Base-by-base conservation (phyloP, 2,113 vertebrate species). In the Chroicocephalus ridibundus region DNA sequence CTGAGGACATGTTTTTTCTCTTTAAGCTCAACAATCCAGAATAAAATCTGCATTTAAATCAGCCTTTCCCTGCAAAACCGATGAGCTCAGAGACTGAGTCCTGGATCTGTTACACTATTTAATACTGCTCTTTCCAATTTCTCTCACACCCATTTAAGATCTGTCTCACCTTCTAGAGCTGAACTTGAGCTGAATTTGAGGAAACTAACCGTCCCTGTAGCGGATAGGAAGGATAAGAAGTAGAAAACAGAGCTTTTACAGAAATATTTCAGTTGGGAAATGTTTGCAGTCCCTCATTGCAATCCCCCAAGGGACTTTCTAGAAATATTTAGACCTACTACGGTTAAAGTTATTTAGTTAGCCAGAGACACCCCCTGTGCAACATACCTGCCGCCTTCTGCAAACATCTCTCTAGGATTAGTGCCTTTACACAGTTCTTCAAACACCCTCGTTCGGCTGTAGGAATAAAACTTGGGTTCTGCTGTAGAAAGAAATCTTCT, bases 381-480 rank as follows among this genome's bases (percentile, higher is more conserved):
- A 88, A 90, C 86, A 13, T 86, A 79, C 88, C 91, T 88, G 70
- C 11, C 1, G 1, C 13, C 10, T 85, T 54, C 57, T 51, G 66
- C 64, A 75, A 34, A 16, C 6, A 0, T 11, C 10, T 10, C 17
- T 54, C 5, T 5, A 19, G 22, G 13, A 19, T 27, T 14, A 24
- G 8, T 1, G 0, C 8, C 3, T 12, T 6, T 12, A 52, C 0
- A 3, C 3, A 4, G 21, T 58, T 12, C 22, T 83, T 46, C 18
- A 24, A 5, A 15, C 5, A 7, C 0, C 15, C 5, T 5, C 0
- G 1, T 11, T 31, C 14, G 10, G 17, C 31, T 22, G n/a, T 2
- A 16, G 40, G 12, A 21, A 11, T 13, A 22, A 68, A 15, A 6
- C 3, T 13, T 1, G 15, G 24, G 14, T 61, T 26, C 36, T 62